Percentiles rank a stretch among this genome's conserved stretches.
phyloP scores from a whole-genome alignment of 2,888 invertebrate species.

The Cinara cedri region DNA sequence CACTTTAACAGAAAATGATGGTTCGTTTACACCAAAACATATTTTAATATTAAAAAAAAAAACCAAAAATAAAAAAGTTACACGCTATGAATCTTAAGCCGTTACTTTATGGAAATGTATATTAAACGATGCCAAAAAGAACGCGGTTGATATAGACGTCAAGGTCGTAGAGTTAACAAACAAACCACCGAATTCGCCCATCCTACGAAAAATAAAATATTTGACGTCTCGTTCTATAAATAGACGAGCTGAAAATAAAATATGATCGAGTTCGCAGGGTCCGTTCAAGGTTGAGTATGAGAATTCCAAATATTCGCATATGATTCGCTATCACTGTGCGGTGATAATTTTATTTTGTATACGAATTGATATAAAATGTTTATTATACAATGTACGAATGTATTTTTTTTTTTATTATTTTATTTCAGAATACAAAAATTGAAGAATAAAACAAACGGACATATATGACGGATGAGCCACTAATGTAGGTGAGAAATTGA shows the following conservation, averaged over 20 bases:
- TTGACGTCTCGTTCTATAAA: slow-evolving; percentile 34
- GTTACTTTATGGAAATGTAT: slow-evolving; percentile 21
- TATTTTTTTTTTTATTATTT: too few species aligned
- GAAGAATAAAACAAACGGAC: neutral
- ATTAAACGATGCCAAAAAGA: slow-evolving; percentile 42
- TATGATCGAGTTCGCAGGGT: slow-evolving; percentile 40
- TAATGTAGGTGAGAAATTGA: too few species aligned
- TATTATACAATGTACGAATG: neutral
- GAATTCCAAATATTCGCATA: slow-evolving; percentile 40
- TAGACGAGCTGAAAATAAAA: slow-evolving; percentile 54
- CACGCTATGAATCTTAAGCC: neutral
- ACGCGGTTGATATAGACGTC: slow-evolving; percentile 29
- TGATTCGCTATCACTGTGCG: neutral
- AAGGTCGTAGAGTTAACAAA: slow-evolving; percentile 37
- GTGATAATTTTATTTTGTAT: too few species aligned
- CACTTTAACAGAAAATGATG: neutral
- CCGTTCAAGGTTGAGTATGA: slow-evolving; percentile 28
- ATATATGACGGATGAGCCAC: neutral
- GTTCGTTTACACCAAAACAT: neutral
- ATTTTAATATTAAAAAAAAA: neutral
- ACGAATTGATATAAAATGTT: too few species aligned
- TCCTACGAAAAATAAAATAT: slow-evolving; percentile 52
- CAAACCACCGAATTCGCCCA: slow-evolving; percentile 31
- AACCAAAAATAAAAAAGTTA: neutral
- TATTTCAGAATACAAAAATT: neutral